Conservation (phyloP, 2,797 vertebrate genomes). For the Echiichthys vipera region DNA sequence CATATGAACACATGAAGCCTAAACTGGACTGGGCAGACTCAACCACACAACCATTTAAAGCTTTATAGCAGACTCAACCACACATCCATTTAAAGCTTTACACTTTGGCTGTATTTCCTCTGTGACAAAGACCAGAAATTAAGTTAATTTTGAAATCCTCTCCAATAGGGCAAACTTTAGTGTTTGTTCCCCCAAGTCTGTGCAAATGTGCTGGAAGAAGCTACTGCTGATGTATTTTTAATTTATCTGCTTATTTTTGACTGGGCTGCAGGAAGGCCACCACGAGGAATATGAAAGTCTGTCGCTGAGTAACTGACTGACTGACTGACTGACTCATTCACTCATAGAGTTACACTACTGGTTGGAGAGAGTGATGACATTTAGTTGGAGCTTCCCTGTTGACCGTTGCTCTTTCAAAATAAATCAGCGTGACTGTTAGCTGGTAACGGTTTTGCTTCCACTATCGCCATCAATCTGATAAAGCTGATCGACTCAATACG, state of each 20-base stretch:
- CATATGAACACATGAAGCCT: slow-evolving; percentile 45
- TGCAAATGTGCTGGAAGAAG: slow-evolving; percentile 27
- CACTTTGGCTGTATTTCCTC: slow-evolving; percentile 22
- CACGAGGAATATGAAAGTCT: too few relatives aligned
- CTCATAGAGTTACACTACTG: too few relatives aligned
- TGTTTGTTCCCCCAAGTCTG: slow-evolving; percentile 35
- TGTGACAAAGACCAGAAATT: slow-evolving; percentile 40
- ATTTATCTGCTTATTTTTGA: not conserved
- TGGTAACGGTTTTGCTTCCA: too few relatives aligned
- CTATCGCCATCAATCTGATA: too few relatives aligned
- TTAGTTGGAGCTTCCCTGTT: too few relatives aligned
- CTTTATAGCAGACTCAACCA: slow-evolving; percentile 18
- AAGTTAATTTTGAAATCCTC: slow-evolving; percentile 50
- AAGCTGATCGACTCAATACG: too few relatives aligned
- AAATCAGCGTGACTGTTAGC: too few relatives aligned
- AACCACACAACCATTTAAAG: slow-evolving; percentile 47
- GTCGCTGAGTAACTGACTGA: too few relatives aligned
- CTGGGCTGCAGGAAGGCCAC: too few relatives aligned
- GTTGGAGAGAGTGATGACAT: too few relatives aligned
- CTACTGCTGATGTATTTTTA: not conserved
- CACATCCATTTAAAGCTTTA: slow-evolving; percentile 56
- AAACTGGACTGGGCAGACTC: slow-evolving; percentile 21
- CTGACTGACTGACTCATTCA: too few relatives aligned
- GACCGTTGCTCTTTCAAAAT: too few relatives aligned
- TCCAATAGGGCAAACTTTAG: slow-evolving; percentile 14